Percentiles rank a stretch among this genome's conserved stretches.
Conservation (phyloP, 2,797 vertebrate species). For the Gymnoscopelus braueri region DNA sequence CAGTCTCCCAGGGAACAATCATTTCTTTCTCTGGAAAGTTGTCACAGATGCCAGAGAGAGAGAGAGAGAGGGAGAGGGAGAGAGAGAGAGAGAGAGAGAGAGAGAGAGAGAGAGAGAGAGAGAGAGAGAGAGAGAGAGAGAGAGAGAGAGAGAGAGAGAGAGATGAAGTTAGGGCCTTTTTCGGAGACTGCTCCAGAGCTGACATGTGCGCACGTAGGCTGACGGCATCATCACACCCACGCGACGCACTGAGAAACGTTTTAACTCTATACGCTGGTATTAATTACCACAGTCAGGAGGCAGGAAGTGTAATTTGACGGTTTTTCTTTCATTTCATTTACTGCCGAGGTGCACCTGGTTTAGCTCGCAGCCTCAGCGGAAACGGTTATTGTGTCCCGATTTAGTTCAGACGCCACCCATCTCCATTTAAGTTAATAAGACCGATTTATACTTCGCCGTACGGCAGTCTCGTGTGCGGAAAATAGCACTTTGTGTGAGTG, state of each 20-base stretch:
- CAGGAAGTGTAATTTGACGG: not conserved
- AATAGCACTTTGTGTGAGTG: not conserved
- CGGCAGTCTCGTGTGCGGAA: too few relatives aligned
- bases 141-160: too few relatives aligned
- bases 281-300: constrained; percentile 4
- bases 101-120: too few relatives aligned
- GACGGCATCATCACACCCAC: constrained; percentile 38
- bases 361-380: constrained; percentile 8
- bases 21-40: constrained; percentile 70
- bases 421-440: not conserved
- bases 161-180: constrained; percentile 26
- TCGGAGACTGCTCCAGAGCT: constrained; percentile 36
- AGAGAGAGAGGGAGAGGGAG: not conserved
- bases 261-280: constrained; percentile 12
- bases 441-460: not conserved
- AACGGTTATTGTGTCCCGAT: constrained; percentile 5
- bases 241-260: constrained; percentile 17
- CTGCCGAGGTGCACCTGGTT: constrained; percentile 34
- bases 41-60: constrained; percentile 64
- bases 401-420: constrained; percentile 9
- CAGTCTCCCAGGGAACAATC: constrained; percentile 74
- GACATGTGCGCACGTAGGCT: constrained; percentile 43
- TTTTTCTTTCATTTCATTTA: constrained; percentile 16
- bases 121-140: too few relatives aligned
- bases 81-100: too few relatives aligned